Evolutionary conservation across 2,797 vertebrate species (phyloP).

Genomic region (Hemitrygon akajei): DNA sequence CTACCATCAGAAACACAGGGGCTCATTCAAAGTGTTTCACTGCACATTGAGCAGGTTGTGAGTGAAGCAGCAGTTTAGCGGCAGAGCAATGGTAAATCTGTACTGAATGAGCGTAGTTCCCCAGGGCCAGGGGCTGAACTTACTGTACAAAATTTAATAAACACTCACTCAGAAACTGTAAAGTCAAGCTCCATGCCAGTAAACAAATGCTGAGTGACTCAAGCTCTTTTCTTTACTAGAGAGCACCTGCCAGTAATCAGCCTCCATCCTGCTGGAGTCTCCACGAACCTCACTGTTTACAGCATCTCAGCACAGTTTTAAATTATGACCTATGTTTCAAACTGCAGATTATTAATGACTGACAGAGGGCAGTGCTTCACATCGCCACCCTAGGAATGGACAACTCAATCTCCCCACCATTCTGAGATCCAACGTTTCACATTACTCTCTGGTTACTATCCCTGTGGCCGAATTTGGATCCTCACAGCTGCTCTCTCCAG

Average conservation of each 20-base stretch:
- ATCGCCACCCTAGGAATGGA: not conserved
- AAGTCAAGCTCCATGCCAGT: not conserved
- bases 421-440: not conserved
- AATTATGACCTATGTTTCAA: not conserved
- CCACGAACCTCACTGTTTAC: not conserved
- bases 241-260: too few relatives aligned
- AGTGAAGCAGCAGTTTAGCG: not conserved
- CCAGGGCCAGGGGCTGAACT: not conserved
- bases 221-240: not conserved
- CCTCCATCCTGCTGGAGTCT: too few relatives aligned
- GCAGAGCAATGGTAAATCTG: not conserved
- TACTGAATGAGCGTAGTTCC: not conserved
- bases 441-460: not conserved
- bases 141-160: not conserved
- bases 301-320: not conserved
- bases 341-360: not conserved
- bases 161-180: not conserved
- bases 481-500: not conserved
- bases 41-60: not conserved
- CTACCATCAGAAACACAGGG: not conserved
- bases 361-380: not conserved
- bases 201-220: not conserved
- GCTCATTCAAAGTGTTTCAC: not conserved
- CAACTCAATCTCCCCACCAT: not conserved
- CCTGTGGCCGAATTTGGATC: not conserved